Evolutionary conservation across 2,888 invertebrate species (phyloP), one percentile per base, ranked within the genome.

Genomic region (Amblyteles armatorius): DNA sequence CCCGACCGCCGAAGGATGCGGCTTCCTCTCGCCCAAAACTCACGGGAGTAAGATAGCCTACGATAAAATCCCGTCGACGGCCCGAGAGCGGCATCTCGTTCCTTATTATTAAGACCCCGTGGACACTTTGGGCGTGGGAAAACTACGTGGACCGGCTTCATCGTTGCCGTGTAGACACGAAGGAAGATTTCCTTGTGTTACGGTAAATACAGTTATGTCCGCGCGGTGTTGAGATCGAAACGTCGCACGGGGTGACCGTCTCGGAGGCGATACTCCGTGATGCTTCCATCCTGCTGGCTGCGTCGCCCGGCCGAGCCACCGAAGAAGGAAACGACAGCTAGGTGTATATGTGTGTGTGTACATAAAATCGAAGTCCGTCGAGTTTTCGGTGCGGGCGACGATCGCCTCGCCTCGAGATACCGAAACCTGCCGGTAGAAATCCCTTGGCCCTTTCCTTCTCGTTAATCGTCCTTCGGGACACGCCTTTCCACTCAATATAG

Each of bases 61-160:
- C 83, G 83, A 81, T 86, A 86, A 78, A 83, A 71, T 40, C 36
- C 3, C 16, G 68, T 13, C 26, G 52, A 52, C 44, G 69, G 76
- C 44, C 50, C 29, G 60, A 26, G 73, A 78, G 57, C 67, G 69
- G 79, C 69, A 73, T 85, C 76, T 79, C 72, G 76, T 79, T 90
- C 88, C 90, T 86, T 88, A 86, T 91, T 91, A 90, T 92, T 91
- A 89, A 63, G 67, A 68, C 85, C 82, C 87, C 87, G 44, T 82
- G 87, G 84, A 87, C 83, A 87, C 76, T 88, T 80, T 78, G 82
- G 81, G 73, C 89, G 90, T 91, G 90, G 90, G 90, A 90, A 91
- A 90, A 87, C 74, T 40, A 80, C 84, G 57, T 26, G 65, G 76
- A 71, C 26, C 73, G n/a, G 52, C 69, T 76, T 76, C 50, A 40